Base-by-base conservation (phyloP, 2,888 invertebrate genomes). In the Hydropsyche betteni region DNA sequence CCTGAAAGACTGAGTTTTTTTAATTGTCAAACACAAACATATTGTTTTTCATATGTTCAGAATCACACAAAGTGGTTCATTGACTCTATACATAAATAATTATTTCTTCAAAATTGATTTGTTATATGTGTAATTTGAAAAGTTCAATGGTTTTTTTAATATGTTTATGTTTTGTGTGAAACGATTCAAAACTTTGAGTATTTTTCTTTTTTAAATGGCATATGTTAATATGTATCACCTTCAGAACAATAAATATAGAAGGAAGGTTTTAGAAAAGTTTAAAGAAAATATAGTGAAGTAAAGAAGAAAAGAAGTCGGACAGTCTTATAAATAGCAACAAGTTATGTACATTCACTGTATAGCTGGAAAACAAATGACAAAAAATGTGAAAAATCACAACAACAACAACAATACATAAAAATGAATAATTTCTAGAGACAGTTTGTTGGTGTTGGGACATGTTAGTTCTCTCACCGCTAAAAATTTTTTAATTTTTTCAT, bases 401-500 rank as follows among this genome's bases (percentile, higher is more conserved):
- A 78, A 76, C 78, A 79, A 80, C 78, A 80, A 75, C 74, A 76
- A 73, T 69, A 16, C 44, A 34, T 36, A 64, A 64, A 36, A 64
- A 64, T 64, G 12, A 50, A 50, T 33, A 51, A 52, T 52, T n/a
- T 70, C n/a, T 70, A 64, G 33, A 5, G 38, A 72, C 53, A 58
- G 44, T 44, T 10, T 44, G 44, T 44, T 44, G 44, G 44, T 44
- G 44, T 44, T 44, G 44, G 44, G 44, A 44, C 44, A 44, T 44
- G 44, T 8, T 69, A 36, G 58, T 8, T 73, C 84, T 86, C 90
- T 90, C 93, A 96, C 96, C 94, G 94, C 94, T 89, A 95, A 89
- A 88, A 95, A 96, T 87, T 94, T 95, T 92, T 95, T 93, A 89
- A 95, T 95, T 91, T 95, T 94, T 88, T 95, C 94, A 86, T 94